Evolutionary conservation across 2,797 vertebrate species (phyloP), one percentile per base, ranked within the genome.

Genomic region (Artibeus jamaicensis): DNA sequence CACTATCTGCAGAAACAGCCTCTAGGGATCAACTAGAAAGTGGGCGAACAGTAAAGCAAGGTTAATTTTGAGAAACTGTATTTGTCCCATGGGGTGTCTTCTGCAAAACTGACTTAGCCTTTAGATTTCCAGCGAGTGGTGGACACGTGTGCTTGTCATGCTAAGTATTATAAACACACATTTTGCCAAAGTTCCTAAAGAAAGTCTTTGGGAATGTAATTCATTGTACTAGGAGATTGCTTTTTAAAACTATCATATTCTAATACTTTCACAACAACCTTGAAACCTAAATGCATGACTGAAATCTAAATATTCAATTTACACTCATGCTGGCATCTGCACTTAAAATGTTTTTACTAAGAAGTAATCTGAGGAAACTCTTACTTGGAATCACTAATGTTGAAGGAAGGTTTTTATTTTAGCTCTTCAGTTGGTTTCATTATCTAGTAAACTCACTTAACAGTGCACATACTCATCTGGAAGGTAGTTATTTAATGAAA

Each of bases 401-500:
- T 89, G 78, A 93, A 90, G 73, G 34, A 82, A 78, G 26, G 5
- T 50, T 93, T 95, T 86, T 73, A 65, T 90, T 86, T 37, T 37
- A 79, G 74, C 34, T 86, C 57, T 44, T 81, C 9, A 46, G 1
- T 18, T 50, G 10, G 18, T 82, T 97, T 95, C 16, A 53, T 85
- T 67, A 73, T 79, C n/a, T 39, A 67, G 37, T n/a, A 71, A 78
- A 88, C 5, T 79, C 68, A 68, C 44, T 87, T 78, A 62, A 53
- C 26, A 86, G 7, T 42, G 11, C 9, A 37, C 68, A 92, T 22
- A 24, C 46, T 93, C 32, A 39, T 73, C 91, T 79, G 59, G 42
- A 86, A 83, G 24, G 18, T 82, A 83, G 67, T 93, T 95, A 65
- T 22, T 77, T 68, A 42, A 78, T 42, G 46, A 94, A 94, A 93